A percentile compares a stretch with the other conserved stretches of the same genome.
Evolutionary conservation across 53 echinoderm and acorn worm genomes (phyloP).

Genomic region (Holothuria scabra): DNA sequence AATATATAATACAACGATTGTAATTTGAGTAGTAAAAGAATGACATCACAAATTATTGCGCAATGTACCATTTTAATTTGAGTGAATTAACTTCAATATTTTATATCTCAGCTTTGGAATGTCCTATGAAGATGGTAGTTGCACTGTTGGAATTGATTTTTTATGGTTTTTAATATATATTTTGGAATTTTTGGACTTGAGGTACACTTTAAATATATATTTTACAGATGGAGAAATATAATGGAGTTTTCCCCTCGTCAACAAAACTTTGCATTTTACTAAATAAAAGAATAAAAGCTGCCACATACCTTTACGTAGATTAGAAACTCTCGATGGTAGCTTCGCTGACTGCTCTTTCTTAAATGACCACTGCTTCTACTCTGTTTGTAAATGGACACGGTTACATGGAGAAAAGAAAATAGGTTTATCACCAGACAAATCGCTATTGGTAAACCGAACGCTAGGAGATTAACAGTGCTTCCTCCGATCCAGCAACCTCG

Average conservation of each 20-base stretch:
- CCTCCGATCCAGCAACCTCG: constrained; percentile 35
- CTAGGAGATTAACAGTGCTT: background rate
- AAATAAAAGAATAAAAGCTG: background rate
- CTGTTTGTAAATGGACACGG: constrained; percentile 6
- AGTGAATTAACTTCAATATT: too few relatives aligned
- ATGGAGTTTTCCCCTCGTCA: background rate
- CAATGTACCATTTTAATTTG: too few relatives aligned
- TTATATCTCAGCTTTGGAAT: too few relatives aligned
- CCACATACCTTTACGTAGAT: constrained; percentile 15
- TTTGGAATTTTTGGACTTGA: too few relatives aligned
- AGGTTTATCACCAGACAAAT: constrained; percentile 13
- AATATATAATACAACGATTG: too few relatives aligned
- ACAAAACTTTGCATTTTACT: too few relatives aligned
- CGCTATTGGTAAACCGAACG: constrained; percentile 19
- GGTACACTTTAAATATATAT: background rate
- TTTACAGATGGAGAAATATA: background rate
- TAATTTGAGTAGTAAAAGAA: too few relatives aligned
- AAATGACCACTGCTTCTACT: background rate
- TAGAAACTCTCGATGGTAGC: background rate
- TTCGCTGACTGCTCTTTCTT: background rate
- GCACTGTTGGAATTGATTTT: too few relatives aligned
- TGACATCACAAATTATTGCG: too few relatives aligned
- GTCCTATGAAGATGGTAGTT: too few relatives aligned
- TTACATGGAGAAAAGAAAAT: background rate
- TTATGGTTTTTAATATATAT: too few relatives aligned